Base-by-base conservation (phyloP, 2,888 invertebrate species). In the Melanargia galathea region DNA sequence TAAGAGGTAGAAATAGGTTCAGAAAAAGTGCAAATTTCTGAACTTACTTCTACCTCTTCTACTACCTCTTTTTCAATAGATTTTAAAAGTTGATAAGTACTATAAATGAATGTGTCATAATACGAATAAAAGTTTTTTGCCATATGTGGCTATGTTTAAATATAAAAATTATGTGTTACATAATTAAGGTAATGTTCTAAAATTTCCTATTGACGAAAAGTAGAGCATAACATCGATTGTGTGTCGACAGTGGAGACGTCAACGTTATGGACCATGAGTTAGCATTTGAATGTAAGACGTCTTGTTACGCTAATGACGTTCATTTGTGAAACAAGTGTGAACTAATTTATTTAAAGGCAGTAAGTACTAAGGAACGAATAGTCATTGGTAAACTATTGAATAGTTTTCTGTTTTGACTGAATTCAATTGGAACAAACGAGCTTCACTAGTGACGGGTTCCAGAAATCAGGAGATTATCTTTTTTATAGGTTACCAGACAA, bases 151-250 rank as follows among this genome's bases (percentile, higher is more conserved):
- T 18, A 16, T 16, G 16, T 2, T 43, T 43, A 7, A 16, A 43
- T 8, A 43, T 18, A 46, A 22, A 22, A 46, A 58, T 48, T 43
- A 22, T 43, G 26, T 38, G 16, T 72, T 74, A 65, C 72, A 71
- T 71, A 71, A 74, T 18, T 18, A 58, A 46, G 61, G 71, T 72
- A 77, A 77, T 81, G 78, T 78, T 73, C 64, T 66, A 61, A 71
- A 71, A 71, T 71, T 67, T 71, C 64, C 67, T 70, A 66, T 60
- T 78, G 76, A 70, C 71, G 76, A 75, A 79, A 78, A 78, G 67
- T 83, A 71, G 85, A 85, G 83, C 84, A 71, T 81, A 81, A 77
- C 82, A 85, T 85, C 81, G 62, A 56, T 62, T 62, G 62, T 62
- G 62, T 56, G 62, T 56, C 62, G 30, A 45, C 20, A 45, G 20